These are phyloP conservation scores for Plecotus auritus DNA, from an alignment of 2,113 vertebrate species.

Conservation along the genomic window DNA sequence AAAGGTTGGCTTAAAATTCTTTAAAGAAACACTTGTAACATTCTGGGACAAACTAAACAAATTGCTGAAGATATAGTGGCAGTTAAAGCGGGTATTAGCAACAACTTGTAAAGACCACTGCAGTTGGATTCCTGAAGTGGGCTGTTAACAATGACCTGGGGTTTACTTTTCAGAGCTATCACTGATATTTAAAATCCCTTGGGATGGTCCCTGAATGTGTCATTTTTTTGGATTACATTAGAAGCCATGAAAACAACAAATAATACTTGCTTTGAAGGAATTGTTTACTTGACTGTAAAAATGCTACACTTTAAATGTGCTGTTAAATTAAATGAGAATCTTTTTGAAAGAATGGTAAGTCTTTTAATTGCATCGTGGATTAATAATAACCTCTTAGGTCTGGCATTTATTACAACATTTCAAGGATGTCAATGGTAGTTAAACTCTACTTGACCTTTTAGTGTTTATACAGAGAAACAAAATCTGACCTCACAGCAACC, in stretches of 20 bases:
- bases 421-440: slow-evolving; percentile 75
- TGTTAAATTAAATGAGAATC: slow-evolving; percentile 14
- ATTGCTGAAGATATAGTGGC: neutral
- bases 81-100: neutral
- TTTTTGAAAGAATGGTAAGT: slow-evolving; percentile 34
- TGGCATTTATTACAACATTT: slow-evolving; percentile 77
- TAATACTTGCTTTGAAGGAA: neutral
- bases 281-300: slow-evolving; percentile 51
- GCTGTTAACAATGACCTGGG: neutral
- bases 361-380: slow-evolving; percentile 21
- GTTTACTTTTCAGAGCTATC: slow-evolving; percentile 9
- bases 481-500: slow-evolving; percentile 75
- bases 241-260: neutral
- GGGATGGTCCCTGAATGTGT: neutral
- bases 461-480: slow-evolving; percentile 76
- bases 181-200: neutral
- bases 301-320: neutral
- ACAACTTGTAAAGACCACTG: neutral
- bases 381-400: slow-evolving; percentile 72
- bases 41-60: neutral
- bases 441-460: slow-evolving; percentile 80
- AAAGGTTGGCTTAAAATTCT: slow-evolving; percentile 27
- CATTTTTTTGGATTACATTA: neutral
- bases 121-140: slow-evolving; percentile 19
- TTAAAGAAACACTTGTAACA: slow-evolving; percentile 58